Conservation (phyloP, 2,113 vertebrate genomes). For the Pseudonaja textilis region DNA sequence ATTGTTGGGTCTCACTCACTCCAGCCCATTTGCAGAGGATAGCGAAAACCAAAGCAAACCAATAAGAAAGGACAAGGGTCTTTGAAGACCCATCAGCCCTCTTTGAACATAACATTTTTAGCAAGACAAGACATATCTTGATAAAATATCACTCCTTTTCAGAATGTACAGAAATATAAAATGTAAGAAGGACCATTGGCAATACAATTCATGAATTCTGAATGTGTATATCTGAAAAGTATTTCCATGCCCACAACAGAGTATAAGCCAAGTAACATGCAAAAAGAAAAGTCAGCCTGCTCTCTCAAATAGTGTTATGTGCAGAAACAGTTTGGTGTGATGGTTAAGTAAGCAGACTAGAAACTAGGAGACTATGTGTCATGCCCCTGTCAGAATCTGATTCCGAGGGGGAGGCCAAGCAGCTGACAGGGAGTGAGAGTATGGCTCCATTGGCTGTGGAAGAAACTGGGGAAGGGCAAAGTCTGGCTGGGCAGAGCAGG, state of each 20-base stretch:
- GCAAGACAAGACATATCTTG: not conserved
- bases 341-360: not conserved
- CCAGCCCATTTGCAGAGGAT: not conserved
- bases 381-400: too few relatives aligned
- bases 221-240: slow-evolving; percentile 17
- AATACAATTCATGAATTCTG: not conserved
- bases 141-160: not conserved
- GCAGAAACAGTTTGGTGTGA: not conserved
- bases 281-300: not conserved
- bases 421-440: too few relatives aligned
- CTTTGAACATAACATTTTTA: not conserved
- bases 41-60: slow-evolving; percentile 10
- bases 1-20: slow-evolving; percentile 26
- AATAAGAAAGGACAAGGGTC: not conserved
- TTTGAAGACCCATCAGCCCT: not conserved
- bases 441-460: too few relatives aligned
- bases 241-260: slow-evolving; percentile 18
- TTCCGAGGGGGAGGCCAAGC: too few relatives aligned
- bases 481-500: too few relatives aligned
- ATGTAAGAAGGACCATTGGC: not conserved
- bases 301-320: not conserved
- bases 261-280: slow-evolving; percentile 16
- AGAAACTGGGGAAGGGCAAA: too few relatives aligned
- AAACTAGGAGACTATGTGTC: not conserved
- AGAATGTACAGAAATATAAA: not conserved